Conservation (phyloP, 2,113 vertebrate genomes). For the Onychostoma macrolepis region DNA sequence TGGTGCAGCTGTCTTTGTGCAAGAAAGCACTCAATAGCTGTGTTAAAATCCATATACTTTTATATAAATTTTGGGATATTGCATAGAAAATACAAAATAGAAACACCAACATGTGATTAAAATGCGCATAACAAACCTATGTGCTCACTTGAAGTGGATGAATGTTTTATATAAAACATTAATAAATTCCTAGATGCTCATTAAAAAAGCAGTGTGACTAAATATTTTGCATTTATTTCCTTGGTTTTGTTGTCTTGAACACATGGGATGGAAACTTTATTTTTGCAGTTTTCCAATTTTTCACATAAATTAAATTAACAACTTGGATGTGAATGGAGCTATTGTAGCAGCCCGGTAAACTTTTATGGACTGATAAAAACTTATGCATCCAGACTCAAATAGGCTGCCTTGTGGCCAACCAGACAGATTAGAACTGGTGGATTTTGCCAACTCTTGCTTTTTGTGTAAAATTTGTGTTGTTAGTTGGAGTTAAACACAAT, state of each 20-base stretch:
- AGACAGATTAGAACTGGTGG: neutral
- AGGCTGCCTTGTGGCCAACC: neutral
- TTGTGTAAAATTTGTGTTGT: neutral
- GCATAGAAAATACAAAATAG: neutral
- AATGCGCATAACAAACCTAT: neutral
- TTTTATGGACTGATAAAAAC: conserved; percentile 16
- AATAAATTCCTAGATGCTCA: neutral
- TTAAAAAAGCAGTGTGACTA: neutral
- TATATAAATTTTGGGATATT: neutral
- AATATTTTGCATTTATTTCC: neutral
- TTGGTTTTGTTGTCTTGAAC: neutral
- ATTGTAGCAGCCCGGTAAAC: neutral
- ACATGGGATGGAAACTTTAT: neutral
- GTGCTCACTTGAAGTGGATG: neutral
- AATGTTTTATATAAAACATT: neutral
- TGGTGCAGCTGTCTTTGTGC: neutral
- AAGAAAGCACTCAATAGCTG: neutral
- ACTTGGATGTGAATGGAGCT: conserved; percentile 6
- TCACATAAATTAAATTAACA: conserved; percentile 3
- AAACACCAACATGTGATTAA: neutral
- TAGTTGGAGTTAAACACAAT: no score
- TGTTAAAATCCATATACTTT: neutral
- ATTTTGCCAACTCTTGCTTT: conserved; percentile 4
- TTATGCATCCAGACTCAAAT: neutral
- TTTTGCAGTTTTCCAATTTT: neutral